A percentile compares a stretch with the other conserved stretches of the same genome.
Evolutionary conservation across 2,113 vertebrate species (phyloP).

Genomic region (Platanista minor): DNA sequence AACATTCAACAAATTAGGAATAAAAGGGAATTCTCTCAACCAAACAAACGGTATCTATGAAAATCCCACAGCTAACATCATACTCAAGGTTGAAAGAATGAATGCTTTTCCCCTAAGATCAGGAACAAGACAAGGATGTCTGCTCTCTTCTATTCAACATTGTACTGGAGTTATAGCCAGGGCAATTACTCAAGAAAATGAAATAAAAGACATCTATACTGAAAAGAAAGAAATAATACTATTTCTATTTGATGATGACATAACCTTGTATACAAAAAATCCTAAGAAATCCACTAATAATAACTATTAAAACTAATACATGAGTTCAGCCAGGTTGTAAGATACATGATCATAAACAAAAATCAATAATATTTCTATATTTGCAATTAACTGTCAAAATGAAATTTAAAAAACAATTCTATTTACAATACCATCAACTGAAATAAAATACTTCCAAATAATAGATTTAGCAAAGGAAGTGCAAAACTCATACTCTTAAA

Average conservation of each 20-base stretch:
- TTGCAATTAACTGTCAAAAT: neutral
- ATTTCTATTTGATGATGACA: neutral
- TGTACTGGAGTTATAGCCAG: neutral
- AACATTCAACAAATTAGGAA: neutral
- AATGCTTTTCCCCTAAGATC: neutral
- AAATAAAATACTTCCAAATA: neutral
- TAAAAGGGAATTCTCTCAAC: neutral
- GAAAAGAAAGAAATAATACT: neutral
- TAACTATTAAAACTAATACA: neutral
- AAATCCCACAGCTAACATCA: neutral
- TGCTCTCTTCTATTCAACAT: neutral
- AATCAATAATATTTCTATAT: neutral
- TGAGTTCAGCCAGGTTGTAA: neutral
- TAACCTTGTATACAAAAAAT: neutral
- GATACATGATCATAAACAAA: neutral
- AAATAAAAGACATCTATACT: neutral
- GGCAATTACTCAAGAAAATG: neutral
- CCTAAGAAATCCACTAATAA: neutral
- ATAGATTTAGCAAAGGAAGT: neutral
- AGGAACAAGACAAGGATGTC: neutral
- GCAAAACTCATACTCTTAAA: neutral
- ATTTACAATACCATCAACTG: neutral
- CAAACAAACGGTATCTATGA: neutral
- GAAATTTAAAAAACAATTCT: neutral
- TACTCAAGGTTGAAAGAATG: neutral